Evolutionary conservation across 2,797 vertebrate species (phyloP).

Genomic region (Chiloscyllium punctatum): DNA sequence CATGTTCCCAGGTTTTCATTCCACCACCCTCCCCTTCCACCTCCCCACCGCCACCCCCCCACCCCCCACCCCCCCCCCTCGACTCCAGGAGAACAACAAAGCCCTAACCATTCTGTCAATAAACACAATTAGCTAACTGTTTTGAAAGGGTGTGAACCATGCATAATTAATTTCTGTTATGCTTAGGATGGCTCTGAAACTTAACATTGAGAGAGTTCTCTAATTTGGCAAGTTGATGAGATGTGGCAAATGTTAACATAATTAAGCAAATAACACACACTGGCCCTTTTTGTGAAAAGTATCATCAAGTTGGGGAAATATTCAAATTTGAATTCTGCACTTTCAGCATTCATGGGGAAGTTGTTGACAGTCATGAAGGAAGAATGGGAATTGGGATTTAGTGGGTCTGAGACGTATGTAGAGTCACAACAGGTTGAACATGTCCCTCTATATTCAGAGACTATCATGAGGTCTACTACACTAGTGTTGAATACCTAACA

Average conservation of each 20-base stretch:
- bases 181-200: not conserved
- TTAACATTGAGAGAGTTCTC: not conserved
- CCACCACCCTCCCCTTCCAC: no score
- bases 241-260: not conserved
- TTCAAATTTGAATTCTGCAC: not conserved
- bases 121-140: not conserved
- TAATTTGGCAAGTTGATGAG: not conserved
- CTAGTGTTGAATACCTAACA: not conserved
- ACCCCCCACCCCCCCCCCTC: no score
- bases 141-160: not conserved
- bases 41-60: no score
- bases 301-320: not conserved
- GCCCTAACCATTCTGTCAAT: not conserved
- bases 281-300: not conserved
- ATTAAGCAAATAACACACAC: not conserved
- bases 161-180: not conserved
- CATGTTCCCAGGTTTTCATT: not conserved
- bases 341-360: not conserved
- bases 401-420: not conserved
- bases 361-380: not conserved
- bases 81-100: not conserved
- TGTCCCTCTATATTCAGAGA: not conserved
- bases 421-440: not conserved
- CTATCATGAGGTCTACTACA: not conserved
- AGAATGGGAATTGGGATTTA: not conserved